Percentiles rank a stretch among this genome's conserved stretches.
phyloP scores from a whole-genome alignment of 2,113 vertebrate species.

The Seriola aureovittata region DNA sequence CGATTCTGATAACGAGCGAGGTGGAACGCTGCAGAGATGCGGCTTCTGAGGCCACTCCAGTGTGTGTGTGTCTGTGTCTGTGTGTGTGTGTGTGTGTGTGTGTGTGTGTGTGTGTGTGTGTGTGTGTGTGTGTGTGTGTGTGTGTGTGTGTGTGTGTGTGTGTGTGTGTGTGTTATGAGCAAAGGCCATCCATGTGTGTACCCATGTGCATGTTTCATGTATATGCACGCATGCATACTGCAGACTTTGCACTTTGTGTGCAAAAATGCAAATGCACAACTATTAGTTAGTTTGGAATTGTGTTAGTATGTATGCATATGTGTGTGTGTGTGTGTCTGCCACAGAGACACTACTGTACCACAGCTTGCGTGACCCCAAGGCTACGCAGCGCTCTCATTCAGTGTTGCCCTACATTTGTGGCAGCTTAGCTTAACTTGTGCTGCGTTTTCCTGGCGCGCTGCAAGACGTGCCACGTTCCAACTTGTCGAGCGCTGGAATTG shows the following conservation, averaged over 20 bases:
- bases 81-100: not conserved
- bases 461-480: conserved; percentile 47
- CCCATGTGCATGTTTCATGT: conserved; percentile 29
- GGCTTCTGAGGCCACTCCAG: conserved; percentile 31
- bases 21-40: conserved; percentile 39
- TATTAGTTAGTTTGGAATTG: conserved; percentile 31
- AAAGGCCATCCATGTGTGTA: conserved; percentile 21
- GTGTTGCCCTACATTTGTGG: conserved; percentile 72
- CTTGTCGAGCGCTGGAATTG: conserved; percentile 49
- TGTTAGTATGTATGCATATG: conserved; percentile 19
- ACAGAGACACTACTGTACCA: conserved; percentile 22
- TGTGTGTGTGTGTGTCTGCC: conserved; percentile 21
- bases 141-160: not conserved
- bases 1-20: conserved; percentile 65
- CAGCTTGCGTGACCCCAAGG: conserved; percentile 68
- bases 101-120: conserved; percentile 13
- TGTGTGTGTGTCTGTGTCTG: conserved; percentile 19
- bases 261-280: conserved; percentile 37
- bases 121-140: conserved; percentile 2
- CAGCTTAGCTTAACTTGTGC: conserved; percentile 51
- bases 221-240: conserved; percentile 10
- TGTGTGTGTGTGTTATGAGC: conserved; percentile 3
- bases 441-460: conserved; percentile 31
- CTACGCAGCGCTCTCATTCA: conserved; percentile 52
- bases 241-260: conserved; percentile 29